Conservation (phyloP, 1,140 invertebrate genomes). For the Drosophila melanogaster region DNA sequence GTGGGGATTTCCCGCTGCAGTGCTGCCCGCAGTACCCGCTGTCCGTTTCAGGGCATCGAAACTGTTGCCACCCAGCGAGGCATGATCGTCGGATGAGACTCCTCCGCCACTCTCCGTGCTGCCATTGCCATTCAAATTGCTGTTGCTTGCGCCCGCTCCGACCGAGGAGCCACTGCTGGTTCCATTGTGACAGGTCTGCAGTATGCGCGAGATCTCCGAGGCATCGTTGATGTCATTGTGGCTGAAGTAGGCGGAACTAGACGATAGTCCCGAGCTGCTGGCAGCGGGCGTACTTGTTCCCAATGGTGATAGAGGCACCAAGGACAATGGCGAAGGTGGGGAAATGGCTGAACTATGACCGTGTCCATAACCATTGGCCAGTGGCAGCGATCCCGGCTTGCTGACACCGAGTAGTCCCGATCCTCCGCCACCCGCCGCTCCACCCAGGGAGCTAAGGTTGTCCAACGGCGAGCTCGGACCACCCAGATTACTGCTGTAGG, state of each 20-base stretch:
- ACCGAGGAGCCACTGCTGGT: slow-evolving; percentile 32
- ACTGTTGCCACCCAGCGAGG: slow-evolving; percentile 29
- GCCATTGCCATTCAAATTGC: slow-evolving; percentile 47
- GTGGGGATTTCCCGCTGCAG: slow-evolving; percentile 48
- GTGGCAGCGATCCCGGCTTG: slow-evolving; percentile 42
- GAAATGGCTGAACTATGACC: slow-evolving; percentile 34
- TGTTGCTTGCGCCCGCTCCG: slow-evolving; percentile 12
- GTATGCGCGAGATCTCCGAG: slow-evolving; percentile 81
- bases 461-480: slow-evolving; percentile 37
- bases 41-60: slow-evolving; percentile 71
- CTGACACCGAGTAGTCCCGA: not conserved
- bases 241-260: slow-evolving; percentile 55
- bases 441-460: slow-evolving; percentile 32
- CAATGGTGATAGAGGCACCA: not conserved
- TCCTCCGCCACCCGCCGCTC: slow-evolving; percentile 2
- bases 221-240: slow-evolving; percentile 84
- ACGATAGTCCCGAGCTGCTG: not conserved
- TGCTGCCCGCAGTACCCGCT: slow-evolving; percentile 7
- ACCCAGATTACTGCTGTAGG: slow-evolving; percentile 67
- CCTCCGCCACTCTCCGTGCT: slow-evolving; percentile 4
- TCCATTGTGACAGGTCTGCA: slow-evolving; percentile 81
- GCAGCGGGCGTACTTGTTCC: not conserved
- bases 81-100: slow-evolving; percentile 6
- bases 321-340: slow-evolving; percentile 37
- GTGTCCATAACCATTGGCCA: slow-evolving; percentile 62